Evolutionary conservation across 2,797 vertebrate species (phyloP), one percentile per base, ranked within the genome.

Genomic region (Oreonectes daqikongensis): DNA sequence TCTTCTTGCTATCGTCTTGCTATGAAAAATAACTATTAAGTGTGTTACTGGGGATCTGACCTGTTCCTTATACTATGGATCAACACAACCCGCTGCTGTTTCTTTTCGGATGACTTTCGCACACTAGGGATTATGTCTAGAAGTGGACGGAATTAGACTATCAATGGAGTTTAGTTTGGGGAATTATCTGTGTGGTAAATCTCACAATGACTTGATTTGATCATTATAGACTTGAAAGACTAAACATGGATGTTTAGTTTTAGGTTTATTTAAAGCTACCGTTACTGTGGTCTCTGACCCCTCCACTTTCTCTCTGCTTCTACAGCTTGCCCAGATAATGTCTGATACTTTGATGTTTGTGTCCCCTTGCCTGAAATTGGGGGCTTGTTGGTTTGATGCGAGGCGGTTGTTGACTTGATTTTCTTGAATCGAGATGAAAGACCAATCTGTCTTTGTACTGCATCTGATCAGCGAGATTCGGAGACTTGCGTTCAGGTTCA

Each of bases 351-450:
- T 77, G 75, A 77, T 77, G 79, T 74, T 71, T 73, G 24, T 52
- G n/a, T 65, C 66, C 53, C 64, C 22, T 73, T 60, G 46, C 61
- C 61, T 28, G 38, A 57, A 66, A 63, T 14, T 46, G 46, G 71
- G 24, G 26, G 50, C 57, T 88, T 85, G 84, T 78, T 85, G 83
- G 89, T 90, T 90, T 88, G 83, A 92, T 42, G 85, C 84, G 84
- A 91, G 87, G 85, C 83, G 82, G 87, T 89, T 89, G 75, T 88
- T 86, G 82, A 86, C 84, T 78, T 90, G 88, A 92, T 93, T 91
- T 90, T 90, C 89, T 91, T 83, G 86, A 85, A 90, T 90, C 81
- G 91, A 91, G 92, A 93, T 90, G 92, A 94, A 93, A 92, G 86
- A 85, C 88, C 85, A 83, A 83, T 82, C 79, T 68, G 82, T 87